Percentiles rank a stretch among this genome's conserved stretches.
phyloP scores from a whole-genome alignment of 2,888 invertebrate species.

The Eupeodes latifasciatus region DNA sequence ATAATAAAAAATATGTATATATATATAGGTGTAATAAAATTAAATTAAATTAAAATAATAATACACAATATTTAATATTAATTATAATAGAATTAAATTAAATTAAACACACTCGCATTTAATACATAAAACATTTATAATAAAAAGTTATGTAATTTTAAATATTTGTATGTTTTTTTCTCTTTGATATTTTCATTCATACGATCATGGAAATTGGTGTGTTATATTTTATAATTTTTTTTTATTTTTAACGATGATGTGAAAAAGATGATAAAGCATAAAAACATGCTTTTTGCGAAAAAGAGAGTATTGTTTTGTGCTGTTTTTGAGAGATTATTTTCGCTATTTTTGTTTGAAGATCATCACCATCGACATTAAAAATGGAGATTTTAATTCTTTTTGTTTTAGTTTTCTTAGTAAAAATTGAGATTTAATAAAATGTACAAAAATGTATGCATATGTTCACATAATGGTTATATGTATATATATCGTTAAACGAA shows the following conservation, averaged over 20 bases:
- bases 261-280: constrained; percentile 49
- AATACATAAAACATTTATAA: constrained; percentile 40
- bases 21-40: not conserved
- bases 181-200: constrained; percentile 56
- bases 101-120: constrained; percentile 53
- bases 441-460: constrained; percentile 24
- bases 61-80: constrained; percentile 36
- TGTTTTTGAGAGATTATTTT: constrained; percentile 33
- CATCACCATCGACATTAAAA: constrained; percentile 15
- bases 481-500: constrained; percentile 43
- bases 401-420: constrained; percentile 8
- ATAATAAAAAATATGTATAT: no score
- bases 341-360: constrained; percentile 16
- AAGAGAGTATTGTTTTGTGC: constrained; percentile 35
- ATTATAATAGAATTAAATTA: not conserved
- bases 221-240: not conserved
- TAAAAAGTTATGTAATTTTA: constrained; percentile 28
- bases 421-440: constrained; percentile 54
- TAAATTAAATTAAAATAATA: constrained; percentile 36
- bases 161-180: constrained; percentile 11
- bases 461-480: constrained; percentile 26
- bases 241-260: constrained; percentile 41
- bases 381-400: not conserved
- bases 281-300: not conserved
- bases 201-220: constrained; percentile 55